Conservation (phyloP, 2,888 invertebrate species). For the Chirona hameri region DNA sequence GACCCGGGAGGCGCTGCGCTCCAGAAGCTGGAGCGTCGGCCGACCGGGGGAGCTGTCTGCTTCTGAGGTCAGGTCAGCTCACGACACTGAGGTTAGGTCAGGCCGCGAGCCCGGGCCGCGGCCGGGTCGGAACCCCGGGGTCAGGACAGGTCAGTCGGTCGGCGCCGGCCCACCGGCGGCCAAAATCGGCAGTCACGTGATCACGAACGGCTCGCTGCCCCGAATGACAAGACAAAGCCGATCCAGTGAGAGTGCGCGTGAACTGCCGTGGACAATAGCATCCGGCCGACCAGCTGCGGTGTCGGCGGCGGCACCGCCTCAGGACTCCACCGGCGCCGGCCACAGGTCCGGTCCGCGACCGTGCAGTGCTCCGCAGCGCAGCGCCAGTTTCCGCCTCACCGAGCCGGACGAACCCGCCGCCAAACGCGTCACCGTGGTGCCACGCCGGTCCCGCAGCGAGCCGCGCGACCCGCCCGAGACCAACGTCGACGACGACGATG, state of each 20-base stretch:
- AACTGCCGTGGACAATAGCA: neutral
- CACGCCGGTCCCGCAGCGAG: neutral
- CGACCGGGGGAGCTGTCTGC: neutral
- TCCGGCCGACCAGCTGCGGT: neutral
- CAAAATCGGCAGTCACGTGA: neutral
- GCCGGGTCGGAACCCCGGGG: neutral
- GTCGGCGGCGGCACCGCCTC: neutral
- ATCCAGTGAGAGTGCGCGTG: neutral
- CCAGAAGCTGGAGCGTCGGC: neutral
- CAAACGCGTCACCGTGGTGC: constrained; percentile 8
- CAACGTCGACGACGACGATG: neutral
- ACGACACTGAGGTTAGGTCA: neutral
- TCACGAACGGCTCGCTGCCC: neutral
- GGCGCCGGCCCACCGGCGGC: neutral
- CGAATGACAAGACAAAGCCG: constrained; percentile 13
- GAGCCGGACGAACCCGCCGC: neutral
- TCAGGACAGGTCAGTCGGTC: neutral
- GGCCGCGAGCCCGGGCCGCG: neutral
- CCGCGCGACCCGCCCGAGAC: neutral
- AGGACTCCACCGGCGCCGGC: neutral
- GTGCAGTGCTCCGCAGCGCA: neutral
- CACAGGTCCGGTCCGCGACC: too few relatives aligned
- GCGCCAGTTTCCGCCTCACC: neutral
- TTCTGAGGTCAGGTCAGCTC: neutral
- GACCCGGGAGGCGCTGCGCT: neutral